phyloP scores from a whole-genome alignment of 2,113 vertebrate species.

The Scopus umbretta region DNA sequence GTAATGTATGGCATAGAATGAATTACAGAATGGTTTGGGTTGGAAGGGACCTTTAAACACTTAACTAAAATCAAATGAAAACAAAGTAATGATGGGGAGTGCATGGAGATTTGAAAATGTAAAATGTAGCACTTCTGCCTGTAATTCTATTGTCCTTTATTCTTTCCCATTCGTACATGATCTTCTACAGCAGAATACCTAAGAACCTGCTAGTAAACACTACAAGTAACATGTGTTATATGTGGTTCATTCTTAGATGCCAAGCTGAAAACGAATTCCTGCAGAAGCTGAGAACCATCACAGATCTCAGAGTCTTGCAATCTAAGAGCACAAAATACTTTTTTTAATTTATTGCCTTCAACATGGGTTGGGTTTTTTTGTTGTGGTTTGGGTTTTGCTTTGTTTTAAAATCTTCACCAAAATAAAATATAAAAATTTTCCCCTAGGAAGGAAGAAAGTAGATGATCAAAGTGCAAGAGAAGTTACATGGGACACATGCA shows the following conservation, averaged over 20 bases:
- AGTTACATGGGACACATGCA: neutral
- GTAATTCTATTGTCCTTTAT: neutral
- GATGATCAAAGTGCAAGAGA: neutral
- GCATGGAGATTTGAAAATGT: neutral
- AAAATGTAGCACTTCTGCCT: neutral
- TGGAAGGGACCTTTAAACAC: neutral
- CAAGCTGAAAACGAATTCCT: neutral
- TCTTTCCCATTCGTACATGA: neutral
- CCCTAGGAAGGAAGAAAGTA: neutral
- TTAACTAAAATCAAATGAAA: neutral
- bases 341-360: neutral
- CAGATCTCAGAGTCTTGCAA: neutral
- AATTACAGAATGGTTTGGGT: neutral
- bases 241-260: neutral
- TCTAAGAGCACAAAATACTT: neutral
- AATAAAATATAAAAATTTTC: neutral
- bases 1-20: neutral
- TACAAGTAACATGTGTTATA: neutral
- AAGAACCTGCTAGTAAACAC: neutral
- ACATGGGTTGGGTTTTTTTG: neutral
- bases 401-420: neutral
- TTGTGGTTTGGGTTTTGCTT: too few relatives aligned
- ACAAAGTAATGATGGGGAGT: neutral
- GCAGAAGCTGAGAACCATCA: neutral
- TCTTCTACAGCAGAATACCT: neutral